These are phyloP conservation scores for Meloidogyne chitwoodi DNA, from an alignment of 1,140 invertebrate genomes.

Conservation along the genomic window DNA sequence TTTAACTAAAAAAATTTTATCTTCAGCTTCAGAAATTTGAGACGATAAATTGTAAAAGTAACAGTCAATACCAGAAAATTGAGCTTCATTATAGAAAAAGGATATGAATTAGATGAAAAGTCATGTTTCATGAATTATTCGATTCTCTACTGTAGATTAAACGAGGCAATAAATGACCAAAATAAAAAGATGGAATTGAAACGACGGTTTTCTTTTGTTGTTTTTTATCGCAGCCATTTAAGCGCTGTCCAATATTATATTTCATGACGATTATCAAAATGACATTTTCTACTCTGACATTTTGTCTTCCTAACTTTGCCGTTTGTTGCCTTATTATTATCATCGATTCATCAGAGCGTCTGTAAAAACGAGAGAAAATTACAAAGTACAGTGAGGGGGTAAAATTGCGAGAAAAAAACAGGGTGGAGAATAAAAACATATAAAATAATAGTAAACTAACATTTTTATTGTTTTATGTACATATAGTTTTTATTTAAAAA, in stretches of 20 bases:
- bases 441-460: neutral
- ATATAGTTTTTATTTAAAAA: no score
- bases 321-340: neutral
- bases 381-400: neutral
- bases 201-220: no score
- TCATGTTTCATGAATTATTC: neutral
- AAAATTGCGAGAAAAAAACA: neutral
- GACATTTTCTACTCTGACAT: neutral
- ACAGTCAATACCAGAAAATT: neutral
- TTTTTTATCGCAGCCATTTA: no score
- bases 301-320: neutral
- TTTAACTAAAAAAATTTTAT: neutral
- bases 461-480: no score
- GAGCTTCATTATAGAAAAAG: neutral
- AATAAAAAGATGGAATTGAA: no score
- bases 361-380: neutral
- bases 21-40: neutral
- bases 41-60: neutral
- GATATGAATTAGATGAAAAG: neutral
- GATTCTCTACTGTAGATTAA: no score
- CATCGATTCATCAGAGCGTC: neutral
- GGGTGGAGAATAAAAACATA: neutral
- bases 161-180: no score
- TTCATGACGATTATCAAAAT: neutral
- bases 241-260: neutral